phyloP scores from a whole-genome alignment of 2,888 invertebrate genomes.

The Balanococcus diminutus region DNA sequence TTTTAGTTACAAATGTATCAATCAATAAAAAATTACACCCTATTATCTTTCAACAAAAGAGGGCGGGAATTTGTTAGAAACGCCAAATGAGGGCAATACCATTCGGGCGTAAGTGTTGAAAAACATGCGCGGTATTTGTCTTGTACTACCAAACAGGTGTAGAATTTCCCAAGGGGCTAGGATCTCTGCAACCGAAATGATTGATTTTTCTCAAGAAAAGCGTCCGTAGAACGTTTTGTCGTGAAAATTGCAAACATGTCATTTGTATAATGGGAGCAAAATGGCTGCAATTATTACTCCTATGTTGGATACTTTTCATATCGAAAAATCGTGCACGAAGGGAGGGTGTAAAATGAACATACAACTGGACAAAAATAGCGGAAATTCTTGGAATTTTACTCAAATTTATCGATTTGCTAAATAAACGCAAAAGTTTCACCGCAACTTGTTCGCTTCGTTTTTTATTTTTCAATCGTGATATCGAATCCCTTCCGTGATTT shows the following conservation, averaged over 20 bases:
- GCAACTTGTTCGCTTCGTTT: background rate
- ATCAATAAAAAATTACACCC: constrained; percentile 44
- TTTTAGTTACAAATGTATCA: constrained; percentile 36
- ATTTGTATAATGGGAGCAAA: background rate
- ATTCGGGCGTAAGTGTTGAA: constrained; percentile 44
- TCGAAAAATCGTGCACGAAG: background rate
- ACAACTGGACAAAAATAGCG: too few species aligned
- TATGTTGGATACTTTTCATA: background rate
- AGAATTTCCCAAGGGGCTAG: constrained; percentile 46
- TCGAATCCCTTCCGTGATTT: constrained; percentile 9
- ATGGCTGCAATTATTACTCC: background rate
- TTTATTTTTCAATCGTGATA: background rate
- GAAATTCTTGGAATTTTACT: background rate
- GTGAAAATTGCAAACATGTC: background rate
- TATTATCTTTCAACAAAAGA: constrained; percentile 41
- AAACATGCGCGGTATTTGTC: constrained; percentile 52
- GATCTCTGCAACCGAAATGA: constrained; percentile 10
- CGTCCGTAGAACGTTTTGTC: background rate
- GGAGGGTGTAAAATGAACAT: too few species aligned
- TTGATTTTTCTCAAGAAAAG: constrained; percentile 37
- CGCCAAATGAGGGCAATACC: constrained; percentile 35
- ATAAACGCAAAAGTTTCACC: background rate
- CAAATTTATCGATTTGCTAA: background rate
- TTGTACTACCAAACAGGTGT: constrained; percentile 38
- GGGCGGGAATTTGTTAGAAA: constrained; percentile 37